Evolutionary conservation across 2,888 invertebrate species (phyloP), one percentile per base, ranked within the genome.

Genomic region (Drosophila borealis): DNA sequence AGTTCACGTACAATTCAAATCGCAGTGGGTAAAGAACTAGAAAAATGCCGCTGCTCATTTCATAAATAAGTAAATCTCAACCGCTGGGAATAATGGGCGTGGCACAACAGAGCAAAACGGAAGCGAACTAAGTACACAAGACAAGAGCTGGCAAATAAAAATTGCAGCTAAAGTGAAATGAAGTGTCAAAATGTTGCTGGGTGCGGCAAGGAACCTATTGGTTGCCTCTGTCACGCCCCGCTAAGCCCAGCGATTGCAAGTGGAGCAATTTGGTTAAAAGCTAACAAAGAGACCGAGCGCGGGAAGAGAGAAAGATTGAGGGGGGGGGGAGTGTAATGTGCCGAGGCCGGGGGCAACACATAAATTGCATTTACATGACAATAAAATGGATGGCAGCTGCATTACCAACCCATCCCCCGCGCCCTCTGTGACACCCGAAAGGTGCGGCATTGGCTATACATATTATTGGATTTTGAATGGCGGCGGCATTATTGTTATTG

Each of bases 321-420:
- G n/a, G 54, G 59, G 56, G 67, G 56, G 44, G 2, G 8, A 13
- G 50, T 1, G 49, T 5, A 10, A 29, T 2, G 29, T 29, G 8
- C 29, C 29, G 37, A 17, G 39, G 8, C 11, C 1, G 17, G 53
- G 42, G 61, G 44, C 33, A 50, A 42, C 57, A 70, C 65, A 75
- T 80, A 80, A 74, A 78, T 73, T 80, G 68, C 83, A 83, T 86
- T 78, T 82, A 82, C 78, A 83, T 79, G 86, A 86, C 83, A 82
- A 80, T 80, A 73, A 76, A 76, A 77, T 72, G 64, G 57, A 61
- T 63, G 63, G 77, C 60, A 66, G 72, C 53, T 72, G 72, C 65
- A 69, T 64, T 74, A 74, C 64, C 56, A 42, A 61, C 42, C 53
- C 62, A 46, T 46, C 19, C 48, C 9, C 2, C 33, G 13, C 21